Evolutionary conservation across 2,888 invertebrate species (phyloP), one percentile per base, ranked within the genome.

Genomic region (Agrotis exclamationis): DNA sequence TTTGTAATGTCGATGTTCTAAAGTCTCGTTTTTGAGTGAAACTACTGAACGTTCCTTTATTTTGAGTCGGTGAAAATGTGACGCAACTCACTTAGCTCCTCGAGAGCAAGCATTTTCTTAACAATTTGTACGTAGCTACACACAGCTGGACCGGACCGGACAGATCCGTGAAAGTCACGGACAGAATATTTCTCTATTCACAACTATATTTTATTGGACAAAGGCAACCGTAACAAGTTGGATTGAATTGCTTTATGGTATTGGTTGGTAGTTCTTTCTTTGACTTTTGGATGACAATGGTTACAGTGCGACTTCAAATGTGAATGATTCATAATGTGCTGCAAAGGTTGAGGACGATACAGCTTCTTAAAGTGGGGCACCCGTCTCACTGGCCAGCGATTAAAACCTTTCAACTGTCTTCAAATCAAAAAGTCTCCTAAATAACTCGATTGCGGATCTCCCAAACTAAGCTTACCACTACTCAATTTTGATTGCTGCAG

Each of bases 41-140:
- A 6, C 57, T 80, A 70, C 65, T 70, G 76, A 18, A 4, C 2
- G 13, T 45, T 18, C 9, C 13, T 57, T 0, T 3, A n/a, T 14
- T 0, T 22, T 24, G 28, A 18, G 33, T 1, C 39, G 44, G 76
- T 71, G 80, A 81, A 81, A 81, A 64, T 63, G 48, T 80, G 82
- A 80, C 75, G 75, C 79, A 80, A 80, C 48, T 4, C 75, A 79
- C 75, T 80, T 82, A 80, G 70, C 75, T 80, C 80, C 80, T 74
- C 44, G 54, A 74, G 68, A 73, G 57, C 68, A 74, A 33, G 50
- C 64, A n/a, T 80, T 74, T 82, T 80, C 79, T 75, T 70, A 77
- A 77, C 64, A 57, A 72, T 65, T 76, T 79, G 64, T 70, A 60
- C 80, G 24, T 13, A n/a, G 9, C 5, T 33, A 33, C 6, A 33